Conservation (phyloP, 2,888 invertebrate genomes). For the Atrina japonica region DNA sequence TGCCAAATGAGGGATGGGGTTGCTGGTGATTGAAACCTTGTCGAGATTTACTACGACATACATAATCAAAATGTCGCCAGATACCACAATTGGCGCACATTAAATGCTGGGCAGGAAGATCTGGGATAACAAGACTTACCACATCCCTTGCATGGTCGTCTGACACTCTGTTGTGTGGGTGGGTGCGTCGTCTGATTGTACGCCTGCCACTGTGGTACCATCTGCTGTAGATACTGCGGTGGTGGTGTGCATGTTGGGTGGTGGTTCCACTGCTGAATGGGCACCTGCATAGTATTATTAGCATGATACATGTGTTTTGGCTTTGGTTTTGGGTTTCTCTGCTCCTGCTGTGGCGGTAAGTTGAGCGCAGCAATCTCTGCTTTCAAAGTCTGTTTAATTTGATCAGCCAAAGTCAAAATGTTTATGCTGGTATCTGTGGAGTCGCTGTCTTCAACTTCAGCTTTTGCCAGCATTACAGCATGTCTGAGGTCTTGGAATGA, state of each 20-base stretch:
- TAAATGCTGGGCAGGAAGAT: constrained; percentile 12
- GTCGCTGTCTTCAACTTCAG: not conserved
- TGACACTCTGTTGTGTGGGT: no score
- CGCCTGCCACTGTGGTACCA: no score
- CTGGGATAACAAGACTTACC: constrained; percentile 29
- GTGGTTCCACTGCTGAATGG: not conserved
- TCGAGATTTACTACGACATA: constrained; percentile 1
- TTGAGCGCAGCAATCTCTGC: not conserved
- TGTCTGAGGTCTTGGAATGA: not conserved
- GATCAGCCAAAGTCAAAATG: not conserved
- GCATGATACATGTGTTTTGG: not conserved
- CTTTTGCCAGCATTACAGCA: constrained; percentile 1
- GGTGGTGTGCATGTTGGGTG: no score
- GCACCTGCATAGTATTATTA: not conserved
- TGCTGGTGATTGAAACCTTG: not conserved
- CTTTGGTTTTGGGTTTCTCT: not conserved
- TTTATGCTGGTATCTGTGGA: not conserved
- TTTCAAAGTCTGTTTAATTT: not conserved
- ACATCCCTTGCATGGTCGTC: constrained; percentile 5
- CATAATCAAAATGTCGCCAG: constrained; percentile 5
- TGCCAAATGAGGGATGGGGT: not conserved
- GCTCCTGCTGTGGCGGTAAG: no score
- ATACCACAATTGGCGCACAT: not conserved
- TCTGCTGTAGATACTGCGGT: not conserved
- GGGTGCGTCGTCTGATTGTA: no score